Evolutionary conservation across 2,113 vertebrate genomes (phyloP).

Genomic region (Capreolus pygargus): DNA sequence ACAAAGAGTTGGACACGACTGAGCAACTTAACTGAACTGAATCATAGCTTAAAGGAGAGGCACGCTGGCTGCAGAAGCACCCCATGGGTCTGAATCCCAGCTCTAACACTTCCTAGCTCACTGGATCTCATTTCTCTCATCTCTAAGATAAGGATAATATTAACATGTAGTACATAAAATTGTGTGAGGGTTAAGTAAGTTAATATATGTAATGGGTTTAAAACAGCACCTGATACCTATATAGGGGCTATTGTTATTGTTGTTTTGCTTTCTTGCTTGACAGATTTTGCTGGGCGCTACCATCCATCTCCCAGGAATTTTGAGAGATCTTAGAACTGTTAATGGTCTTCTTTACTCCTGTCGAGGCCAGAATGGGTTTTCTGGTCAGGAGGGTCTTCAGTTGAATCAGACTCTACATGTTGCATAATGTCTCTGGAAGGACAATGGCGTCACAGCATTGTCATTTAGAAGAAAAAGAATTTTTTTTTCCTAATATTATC

Average conservation of each 20-base stretch:
- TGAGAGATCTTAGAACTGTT: neutral
- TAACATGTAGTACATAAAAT: neutral
- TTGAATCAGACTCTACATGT: neutral
- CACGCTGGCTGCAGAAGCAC: neutral
- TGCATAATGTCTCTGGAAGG: neutral
- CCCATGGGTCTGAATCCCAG: neutral
- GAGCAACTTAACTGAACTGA: neutral
- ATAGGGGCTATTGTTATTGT: neutral
- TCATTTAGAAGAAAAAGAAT: slow-evolving; percentile 1
- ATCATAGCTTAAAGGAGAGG: neutral
- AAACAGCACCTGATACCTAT: neutral
- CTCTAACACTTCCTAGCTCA: neutral
- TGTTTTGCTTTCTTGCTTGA: neutral
- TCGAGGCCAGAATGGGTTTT: neutral
- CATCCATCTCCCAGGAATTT: neutral
- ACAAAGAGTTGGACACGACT: accelerated
- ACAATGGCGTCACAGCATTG: neutral
- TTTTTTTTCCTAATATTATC: neutral
- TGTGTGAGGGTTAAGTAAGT: neutral
- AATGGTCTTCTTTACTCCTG: neutral
- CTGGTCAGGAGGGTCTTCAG: neutral
- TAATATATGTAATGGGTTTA: neutral
- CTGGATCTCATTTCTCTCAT: neutral
- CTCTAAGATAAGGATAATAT: neutral
- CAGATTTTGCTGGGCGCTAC: neutral